Conservation (phyloP, 2,888 invertebrate species). For the Perizoma affinitatum region DNA sequence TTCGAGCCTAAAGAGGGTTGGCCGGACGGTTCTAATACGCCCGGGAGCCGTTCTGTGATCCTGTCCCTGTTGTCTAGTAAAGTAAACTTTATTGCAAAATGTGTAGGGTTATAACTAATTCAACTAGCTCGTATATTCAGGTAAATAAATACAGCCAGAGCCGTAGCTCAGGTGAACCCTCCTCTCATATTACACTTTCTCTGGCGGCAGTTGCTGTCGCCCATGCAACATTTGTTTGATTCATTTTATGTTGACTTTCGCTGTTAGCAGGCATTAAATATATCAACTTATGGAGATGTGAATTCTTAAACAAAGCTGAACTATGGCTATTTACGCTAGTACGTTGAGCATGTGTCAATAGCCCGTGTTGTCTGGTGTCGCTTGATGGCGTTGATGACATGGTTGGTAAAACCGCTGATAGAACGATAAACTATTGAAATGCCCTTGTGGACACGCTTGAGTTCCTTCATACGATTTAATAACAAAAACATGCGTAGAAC, state of each 20-base stretch:
- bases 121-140: slow-evolving; percentile 26
- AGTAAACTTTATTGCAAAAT: slow-evolving; percentile 44
- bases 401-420: slow-evolving; percentile 54
- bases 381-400: slow-evolving; percentile 58
- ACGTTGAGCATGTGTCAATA: slow-evolving; percentile 38
- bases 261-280: slow-evolving; percentile 32
- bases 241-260: slow-evolving; percentile 40
- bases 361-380: slow-evolving; percentile 41
- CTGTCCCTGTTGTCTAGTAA: slow-evolving; percentile 22
- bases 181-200: slow-evolving; percentile 51
- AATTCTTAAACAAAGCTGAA: slow-evolving; percentile 17
- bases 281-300: slow-evolving; percentile 22
- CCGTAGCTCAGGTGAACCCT: slow-evolving; percentile 45
- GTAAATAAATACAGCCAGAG: slow-evolving; percentile 39
- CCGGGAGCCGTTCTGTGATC: slow-evolving; percentile 44
- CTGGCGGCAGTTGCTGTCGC: slow-evolving; percentile 28
- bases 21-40: slow-evolving; percentile 58
- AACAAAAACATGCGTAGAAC: slow-evolving; percentile 26
- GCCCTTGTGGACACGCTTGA: slow-evolving; percentile 43
- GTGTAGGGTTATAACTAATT: slow-evolving; percentile 40
- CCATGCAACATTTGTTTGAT: slow-evolving; percentile 30
- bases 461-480: slow-evolving; percentile 36
- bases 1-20: slow-evolving; percentile 62
- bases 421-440: slow-evolving; percentile 55
- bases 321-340: slow-evolving; percentile 9